Percentiles rank a stretch among this genome's conserved stretches.
Conservation (phyloP, 2,797 vertebrate genomes). For the Leucoraja ocellata region DNA sequence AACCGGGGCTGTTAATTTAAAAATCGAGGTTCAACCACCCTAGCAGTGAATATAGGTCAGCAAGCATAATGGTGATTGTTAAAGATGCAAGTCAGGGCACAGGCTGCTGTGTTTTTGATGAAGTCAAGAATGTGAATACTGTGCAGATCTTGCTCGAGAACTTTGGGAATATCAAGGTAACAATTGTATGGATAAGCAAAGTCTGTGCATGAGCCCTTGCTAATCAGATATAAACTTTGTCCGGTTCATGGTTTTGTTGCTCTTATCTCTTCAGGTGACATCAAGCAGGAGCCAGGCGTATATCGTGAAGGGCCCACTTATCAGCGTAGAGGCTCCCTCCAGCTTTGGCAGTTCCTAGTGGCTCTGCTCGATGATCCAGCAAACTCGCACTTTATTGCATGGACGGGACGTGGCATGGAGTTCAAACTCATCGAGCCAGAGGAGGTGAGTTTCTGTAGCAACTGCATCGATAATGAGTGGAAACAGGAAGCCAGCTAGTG, state of each 20-base stretch:
- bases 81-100: neutral
- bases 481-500: conserved; percentile 41
- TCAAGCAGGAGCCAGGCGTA: conserved; percentile 91
- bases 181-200: neutral
- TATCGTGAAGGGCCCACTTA: conserved; percentile 94
- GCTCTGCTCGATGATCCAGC: conserved; percentile 91
- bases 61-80: neutral
- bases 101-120: neutral
- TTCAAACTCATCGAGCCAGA: conserved; percentile 97
- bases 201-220: neutral
- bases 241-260: conserved; percentile 12
- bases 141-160: neutral
- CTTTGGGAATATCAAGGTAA: neutral
- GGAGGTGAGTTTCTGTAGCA: conserved; percentile 66
- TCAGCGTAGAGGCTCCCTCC: conserved; percentile 88
- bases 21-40: neutral
- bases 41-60: neutral
- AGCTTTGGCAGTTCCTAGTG: conserved; percentile 97
- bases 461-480: conserved; percentile 41
- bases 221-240: neutral
- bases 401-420: conserved; percentile 98
- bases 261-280: conserved; percentile 66
- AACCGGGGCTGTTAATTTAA: neutral
- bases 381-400: conserved; percentile 96
- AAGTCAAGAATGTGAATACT: neutral